Base-by-base conservation (phyloP, 2,797 vertebrate species). In the Darevskia nairensis region DNA sequence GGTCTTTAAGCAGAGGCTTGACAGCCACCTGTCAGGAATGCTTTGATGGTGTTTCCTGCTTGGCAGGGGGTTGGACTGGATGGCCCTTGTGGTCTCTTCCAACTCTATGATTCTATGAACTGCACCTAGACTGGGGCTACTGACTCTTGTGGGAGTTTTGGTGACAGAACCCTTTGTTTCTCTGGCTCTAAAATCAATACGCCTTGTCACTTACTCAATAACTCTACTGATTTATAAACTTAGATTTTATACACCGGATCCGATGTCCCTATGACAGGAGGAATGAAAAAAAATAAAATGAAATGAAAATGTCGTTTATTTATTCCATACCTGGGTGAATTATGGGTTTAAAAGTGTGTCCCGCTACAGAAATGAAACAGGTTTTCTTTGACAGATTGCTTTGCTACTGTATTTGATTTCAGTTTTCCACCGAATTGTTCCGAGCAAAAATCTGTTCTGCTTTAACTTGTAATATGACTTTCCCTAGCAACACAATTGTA, bases 401-500 rank as follows among this genome's bases (percentile, higher is more conserved):
- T 82, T 91, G 94, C 95, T 96, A 94, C 93, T 93, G 92, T 94
- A 90, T 96, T 96, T 92, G 87, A 95, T 96, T 96, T 96, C 93
- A 86, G 44, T 92, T 95, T 96, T 88, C 88, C 86, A 93, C 50
- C 87, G 85, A 94, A 89, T 78, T 91, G 39, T 8, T 85, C 76
- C 84, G 88, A 93, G 55, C 76, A 69, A 93, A 72, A 95, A 94
- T 95, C 90, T 93, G 90, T 89, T 96, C 86, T 9, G 66, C 41
- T 95, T 94, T 93, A 95, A 94, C 71, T 88, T 89, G 85, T 89
- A 89, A 61, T 64, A 75, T 35, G 17, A 89, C 85, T 95, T 95
- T 93, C 41, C 91, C 80, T 9, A 89, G 80, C 59, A 86, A 29
- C 80, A 82, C 84, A 75, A 32, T 92, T 86, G 23, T 86, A 93